Evolutionary conservation across 2,113 vertebrate genomes (phyloP).

Genomic region (Caracal caracal): DNA sequence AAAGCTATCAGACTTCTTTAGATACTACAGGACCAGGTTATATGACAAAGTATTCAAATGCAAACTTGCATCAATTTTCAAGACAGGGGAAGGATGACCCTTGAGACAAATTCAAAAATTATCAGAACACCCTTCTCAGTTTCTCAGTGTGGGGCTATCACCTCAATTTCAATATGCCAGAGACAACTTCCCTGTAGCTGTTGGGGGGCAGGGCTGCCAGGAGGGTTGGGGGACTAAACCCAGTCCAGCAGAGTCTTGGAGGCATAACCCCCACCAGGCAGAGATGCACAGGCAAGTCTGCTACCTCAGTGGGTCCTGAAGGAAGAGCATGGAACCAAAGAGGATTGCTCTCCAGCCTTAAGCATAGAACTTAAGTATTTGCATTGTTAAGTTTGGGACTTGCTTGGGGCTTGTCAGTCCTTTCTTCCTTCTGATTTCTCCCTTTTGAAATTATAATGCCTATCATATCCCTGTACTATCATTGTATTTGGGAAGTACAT

Average conservation of each 20-base stretch:
- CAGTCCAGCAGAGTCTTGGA: neutral
- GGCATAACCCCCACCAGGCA: neutral
- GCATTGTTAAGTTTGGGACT: neutral
- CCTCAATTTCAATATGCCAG: neutral
- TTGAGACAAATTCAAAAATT: neutral
- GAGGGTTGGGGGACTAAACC: neutral
- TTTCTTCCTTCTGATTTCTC: neutral
- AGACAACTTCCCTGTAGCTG: neutral
- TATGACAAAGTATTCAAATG: neutral
- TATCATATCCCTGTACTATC: neutral
- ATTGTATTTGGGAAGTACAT: neutral
- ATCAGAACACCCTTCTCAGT: neutral
- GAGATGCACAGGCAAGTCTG: neutral
- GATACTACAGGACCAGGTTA: neutral
- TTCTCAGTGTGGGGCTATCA: neutral
- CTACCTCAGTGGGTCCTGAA: neutral
- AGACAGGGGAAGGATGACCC: neutral
- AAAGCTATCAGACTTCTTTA: neutral
- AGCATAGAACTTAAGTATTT: neutral
- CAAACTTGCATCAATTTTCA: neutral
- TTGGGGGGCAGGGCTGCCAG: neutral
- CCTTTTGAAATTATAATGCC: neutral
- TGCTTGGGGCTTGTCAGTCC: neutral
- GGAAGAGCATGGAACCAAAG: neutral
- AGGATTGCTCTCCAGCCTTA: neutral